Evolutionary conservation across 2,888 invertebrate species (phyloP).

Genomic region (Onthophagus sagittarius): DNA sequence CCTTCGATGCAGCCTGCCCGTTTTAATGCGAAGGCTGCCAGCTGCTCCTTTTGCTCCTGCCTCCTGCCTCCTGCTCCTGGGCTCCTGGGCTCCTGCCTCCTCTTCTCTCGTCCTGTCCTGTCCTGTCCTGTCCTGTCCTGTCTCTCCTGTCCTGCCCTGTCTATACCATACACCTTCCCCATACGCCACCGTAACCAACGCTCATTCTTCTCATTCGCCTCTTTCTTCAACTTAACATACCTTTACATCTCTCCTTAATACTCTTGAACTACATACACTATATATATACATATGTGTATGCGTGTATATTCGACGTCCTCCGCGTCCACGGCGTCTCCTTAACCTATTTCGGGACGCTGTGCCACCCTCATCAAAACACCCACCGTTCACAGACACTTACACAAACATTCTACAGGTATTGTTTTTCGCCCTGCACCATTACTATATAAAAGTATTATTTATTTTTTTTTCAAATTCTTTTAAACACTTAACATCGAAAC

Average conservation of each 20-base stretch:
- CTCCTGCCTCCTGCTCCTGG: conserved; percentile 36
- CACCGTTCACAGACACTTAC: conserved; percentile 1
- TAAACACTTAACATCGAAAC: background rate
- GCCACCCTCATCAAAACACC: background rate
- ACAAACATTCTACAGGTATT: conserved; percentile 13
- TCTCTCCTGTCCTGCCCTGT: conserved; percentile 30
- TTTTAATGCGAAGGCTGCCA: conserved; percentile 45
- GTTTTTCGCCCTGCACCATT: background rate
- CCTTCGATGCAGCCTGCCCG: conserved; percentile 46
- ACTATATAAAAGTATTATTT: background rate
- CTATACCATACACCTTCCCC: conserved; percentile 37
- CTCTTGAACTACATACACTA: background rate
- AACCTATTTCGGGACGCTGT: conserved; percentile 29
- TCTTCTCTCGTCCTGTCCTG: conserved; percentile 33
- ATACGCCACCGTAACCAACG: conserved; percentile 36
- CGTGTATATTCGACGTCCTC: conserved; percentile 29
- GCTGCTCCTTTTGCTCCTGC: conserved; percentile 40
- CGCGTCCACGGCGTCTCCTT: conserved; percentile 32
- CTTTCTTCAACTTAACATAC: conserved; percentile 21
- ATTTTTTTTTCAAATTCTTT: background rate
- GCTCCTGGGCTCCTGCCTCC: too few relatives aligned
- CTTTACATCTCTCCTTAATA: conserved; percentile 14
- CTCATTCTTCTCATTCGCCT: conserved; percentile 13
- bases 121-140: conserved; percentile 26
- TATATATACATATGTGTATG: too few relatives aligned